A percentile compares a stretch with the other conserved stretches of the same genome.
Conservation (phyloP, 1,140 invertebrate genomes). For the Neuroterus valhalla region DNA sequence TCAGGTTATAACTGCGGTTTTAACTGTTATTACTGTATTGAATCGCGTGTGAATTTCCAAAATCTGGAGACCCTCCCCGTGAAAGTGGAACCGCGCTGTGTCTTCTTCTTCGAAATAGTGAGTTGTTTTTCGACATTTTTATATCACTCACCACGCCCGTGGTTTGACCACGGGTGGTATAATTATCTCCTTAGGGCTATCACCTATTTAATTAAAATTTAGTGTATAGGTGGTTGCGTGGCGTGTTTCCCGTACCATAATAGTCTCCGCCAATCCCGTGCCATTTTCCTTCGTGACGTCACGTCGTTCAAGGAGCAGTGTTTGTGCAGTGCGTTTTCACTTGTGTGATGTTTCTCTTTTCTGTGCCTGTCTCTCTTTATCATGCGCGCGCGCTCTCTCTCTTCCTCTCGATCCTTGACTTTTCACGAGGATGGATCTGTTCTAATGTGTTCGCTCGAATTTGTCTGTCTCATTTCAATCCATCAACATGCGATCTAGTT, state of each 20-base stretch:
- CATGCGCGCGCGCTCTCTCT: slow-evolving; percentile 12
- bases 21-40: slow-evolving; percentile 67
- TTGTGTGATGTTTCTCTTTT: slow-evolving; percentile 62
- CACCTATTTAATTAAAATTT: slow-evolving; percentile 65
- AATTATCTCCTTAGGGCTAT: slow-evolving; percentile 56
- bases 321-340: slow-evolving; percentile 55
- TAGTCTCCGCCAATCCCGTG: slow-evolving; percentile 62
- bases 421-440: slow-evolving; percentile 35
- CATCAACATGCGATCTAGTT: neutral
- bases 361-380: slow-evolving; percentile 42
- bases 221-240: slow-evolving; percentile 68
- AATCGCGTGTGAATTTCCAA: slow-evolving; percentile 42
- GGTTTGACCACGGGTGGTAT: slow-evolving; percentile 2
- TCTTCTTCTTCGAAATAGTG: slow-evolving; percentile 39
- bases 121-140: slow-evolving; percentile 19
- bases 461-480: slow-evolving; percentile 6
- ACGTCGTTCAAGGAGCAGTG: no score
- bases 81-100: slow-evolving; percentile 25
- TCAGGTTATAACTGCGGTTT: slow-evolving; percentile 71
- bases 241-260: slow-evolving; percentile 70
- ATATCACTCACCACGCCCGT: slow-evolving; percentile 37
- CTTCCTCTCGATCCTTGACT: slow-evolving; percentile 52
- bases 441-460: neutral
- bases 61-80: slow-evolving; percentile 31
- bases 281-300: slow-evolving; percentile 57